Base-by-base conservation (phyloP, 2,797 vertebrate species). In the Clamator glandarius region DNA sequence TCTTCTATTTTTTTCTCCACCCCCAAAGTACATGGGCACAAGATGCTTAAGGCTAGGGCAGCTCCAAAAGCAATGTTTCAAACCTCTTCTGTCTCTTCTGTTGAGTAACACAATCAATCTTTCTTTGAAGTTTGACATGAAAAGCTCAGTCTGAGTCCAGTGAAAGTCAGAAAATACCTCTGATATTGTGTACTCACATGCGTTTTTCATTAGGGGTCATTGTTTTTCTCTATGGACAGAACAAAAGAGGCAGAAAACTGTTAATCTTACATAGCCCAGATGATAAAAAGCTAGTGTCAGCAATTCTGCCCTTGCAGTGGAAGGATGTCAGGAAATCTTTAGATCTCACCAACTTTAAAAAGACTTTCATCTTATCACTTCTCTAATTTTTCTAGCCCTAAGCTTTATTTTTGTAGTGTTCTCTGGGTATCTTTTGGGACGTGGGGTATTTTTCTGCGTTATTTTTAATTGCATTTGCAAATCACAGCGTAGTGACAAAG, bases 221-320 rank as follows among this genome's bases (percentile, higher is more conserved):
- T 50, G 28, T 70, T 88, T 58, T 83, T 79, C 75, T 64, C 29
- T 36, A 26, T 33, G 20, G 52, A 58, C 19, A 70, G 70, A 86
- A 78, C 29, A 85, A 69, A 87, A 82, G 62, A 94, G 54, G 67
- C 54, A 78, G 83, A 83, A 95, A 68, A 55, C 44, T 61, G 20
- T 90, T 80, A 75, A 44, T 80, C 51, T 72, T 58, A 55, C 35
- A n/a, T 19, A 75, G 26, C 35, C 59, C 25, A 35, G 33, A 36
- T 57, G 54, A 58, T 69, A 48, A 44, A 89, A 89, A 62, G 15
- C 26, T 39, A 13, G 5, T 57, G 42, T 85, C 55, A 69, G 74
- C 70, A 84, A 9, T 64, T 77, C 73, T 75, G 29, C 46, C 31
- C 8, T 79, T 84, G 29, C 9, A 64, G 64, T 59, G 31, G 42